Base-by-base conservation (phyloP, 1,140 invertebrate species). In the Pogonomyrmex barbatus region DNA sequence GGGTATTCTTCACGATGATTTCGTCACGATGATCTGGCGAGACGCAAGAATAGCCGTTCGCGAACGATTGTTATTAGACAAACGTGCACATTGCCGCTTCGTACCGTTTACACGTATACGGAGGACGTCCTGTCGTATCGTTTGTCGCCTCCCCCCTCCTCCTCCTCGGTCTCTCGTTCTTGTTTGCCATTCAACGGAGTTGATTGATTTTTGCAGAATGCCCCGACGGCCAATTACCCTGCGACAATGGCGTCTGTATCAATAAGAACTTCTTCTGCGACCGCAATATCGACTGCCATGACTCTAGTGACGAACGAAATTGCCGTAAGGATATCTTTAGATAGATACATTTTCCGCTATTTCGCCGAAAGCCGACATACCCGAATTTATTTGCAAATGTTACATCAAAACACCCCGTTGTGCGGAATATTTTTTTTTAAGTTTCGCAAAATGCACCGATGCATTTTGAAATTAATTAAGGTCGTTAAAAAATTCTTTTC, bases 241-340 rank as follows among this genome's bases (percentile, higher is more conserved):
- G 97, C 93, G 91, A 94, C 56, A 96, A 96, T 93, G 96, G 96
- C 52, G 91, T 95, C 10, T 96, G 96, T 92, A 96, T 97, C 86
- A 94, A 93, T 56, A 93, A 94, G 77, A 91, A 93, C n/a, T 94
- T 95, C 77, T 94, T 95, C 88, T 97, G 96, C 92, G 95, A 97
- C 90, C 89, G 90, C 9, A 94, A 95, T 78, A 87, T 91, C 9
- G 97, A 98, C 90, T 98, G 97, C 92, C 94, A 94, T n/a, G 97
- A 98, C 92, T 95, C 94, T 85, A 97, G 96, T 62, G 97, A 98
- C 90, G 97, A 97, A 94, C 92, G 91, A 6, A 95, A 97, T 90
- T 97, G 97, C 94, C 94, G 97, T 97, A 95, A 96, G 96, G 95
- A 92, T 84, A 76, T 63, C 36, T 84, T 68, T 60, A 47, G 42